phyloP scores from a whole-genome alignment of 2,888 invertebrate species.

The Micoletzkya japonica region DNA sequence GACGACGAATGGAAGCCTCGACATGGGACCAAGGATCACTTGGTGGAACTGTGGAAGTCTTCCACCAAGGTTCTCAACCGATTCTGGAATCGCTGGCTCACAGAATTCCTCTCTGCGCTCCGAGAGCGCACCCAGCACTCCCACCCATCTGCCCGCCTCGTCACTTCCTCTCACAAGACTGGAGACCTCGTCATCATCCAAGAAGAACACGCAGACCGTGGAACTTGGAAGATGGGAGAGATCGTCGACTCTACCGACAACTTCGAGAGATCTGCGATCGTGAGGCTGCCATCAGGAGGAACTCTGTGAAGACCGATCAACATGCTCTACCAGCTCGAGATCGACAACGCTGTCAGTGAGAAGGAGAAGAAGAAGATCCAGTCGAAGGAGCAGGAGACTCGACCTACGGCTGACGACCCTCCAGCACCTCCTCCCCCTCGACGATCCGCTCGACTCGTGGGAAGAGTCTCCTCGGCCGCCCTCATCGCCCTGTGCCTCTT shows the following conservation, averaged over 20 bases:
- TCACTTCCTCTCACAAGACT: neutral
- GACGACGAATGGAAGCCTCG: constrained; percentile 20
- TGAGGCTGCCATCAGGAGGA: constrained; percentile 12
- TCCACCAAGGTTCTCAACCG: neutral
- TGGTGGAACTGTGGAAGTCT: neutral
- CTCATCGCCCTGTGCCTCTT: neutral
- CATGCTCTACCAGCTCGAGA: constrained; percentile 21
- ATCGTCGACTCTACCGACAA: constrained; percentile 14
- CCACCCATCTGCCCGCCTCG: constrained; percentile 3
- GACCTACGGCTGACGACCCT: neutral
- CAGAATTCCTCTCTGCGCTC: constrained; percentile 15
- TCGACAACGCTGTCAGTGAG: neutral
- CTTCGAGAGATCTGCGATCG: constrained; percentile 7
- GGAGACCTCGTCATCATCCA: constrained; percentile 22
- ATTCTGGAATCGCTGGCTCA: constrained; percentile 18
- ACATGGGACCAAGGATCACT: neutral
- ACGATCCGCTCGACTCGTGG: neutral
- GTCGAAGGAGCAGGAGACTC: neutral
- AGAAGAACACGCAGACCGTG: constrained; percentile 16
- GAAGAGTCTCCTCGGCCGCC: neutral
- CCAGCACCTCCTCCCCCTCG: neutral
- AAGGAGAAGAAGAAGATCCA: neutral
- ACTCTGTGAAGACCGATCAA: constrained; percentile 17
- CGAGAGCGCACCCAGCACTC: neutral
- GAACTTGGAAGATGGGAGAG: constrained; percentile 13